A percentile compares a stretch with the other conserved stretches of the same genome.
Evolutionary conservation across 2,888 invertebrate species (phyloP).

Genomic region (Ichneumon xanthorius): DNA sequence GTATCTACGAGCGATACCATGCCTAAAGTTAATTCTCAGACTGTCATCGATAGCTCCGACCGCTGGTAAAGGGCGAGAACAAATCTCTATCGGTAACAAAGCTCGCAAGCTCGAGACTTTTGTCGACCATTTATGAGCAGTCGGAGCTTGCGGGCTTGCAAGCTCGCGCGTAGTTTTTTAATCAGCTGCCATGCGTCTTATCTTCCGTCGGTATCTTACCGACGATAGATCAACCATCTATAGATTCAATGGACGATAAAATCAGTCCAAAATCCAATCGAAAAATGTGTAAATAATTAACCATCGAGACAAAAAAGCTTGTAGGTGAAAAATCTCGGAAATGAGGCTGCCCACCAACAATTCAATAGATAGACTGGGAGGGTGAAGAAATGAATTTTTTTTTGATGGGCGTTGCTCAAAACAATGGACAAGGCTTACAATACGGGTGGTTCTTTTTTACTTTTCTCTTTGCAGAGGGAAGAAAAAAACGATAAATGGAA

Average conservation of each 20-base stretch:
- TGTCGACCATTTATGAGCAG: slow-evolving; percentile 2
- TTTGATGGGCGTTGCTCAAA: slow-evolving; percentile 3
- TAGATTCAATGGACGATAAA: not conserved
- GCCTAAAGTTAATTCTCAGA: not conserved
- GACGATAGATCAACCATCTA: not conserved
- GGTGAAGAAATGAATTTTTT: not conserved
- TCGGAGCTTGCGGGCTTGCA: not conserved
- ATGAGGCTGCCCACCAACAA: slow-evolving; percentile 70
- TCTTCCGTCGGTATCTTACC: slow-evolving; percentile 9
- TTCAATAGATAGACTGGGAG: slow-evolving; percentile 74
- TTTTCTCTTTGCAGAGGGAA: slow-evolving; percentile 22
- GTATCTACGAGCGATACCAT: slow-evolving; percentile 10
- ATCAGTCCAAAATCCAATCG: slow-evolving; percentile 7
- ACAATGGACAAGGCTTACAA: slow-evolving; percentile 22
- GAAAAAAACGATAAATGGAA: slow-evolving; percentile 41
- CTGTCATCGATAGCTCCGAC: not conserved
- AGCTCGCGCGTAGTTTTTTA: not conserved
- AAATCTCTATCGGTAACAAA: not conserved
- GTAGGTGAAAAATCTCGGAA: slow-evolving; percentile 2
- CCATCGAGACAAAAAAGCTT: not conserved
- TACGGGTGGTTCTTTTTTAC: slow-evolving; percentile 56
- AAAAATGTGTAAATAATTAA: slow-evolving; percentile 54
- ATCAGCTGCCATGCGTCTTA: not conserved
- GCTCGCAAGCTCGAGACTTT: slow-evolving; percentile 11
- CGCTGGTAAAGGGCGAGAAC: not conserved